Base-by-base conservation (phyloP, 2,888 invertebrate species). In the Hypomecis atomaria region DNA sequence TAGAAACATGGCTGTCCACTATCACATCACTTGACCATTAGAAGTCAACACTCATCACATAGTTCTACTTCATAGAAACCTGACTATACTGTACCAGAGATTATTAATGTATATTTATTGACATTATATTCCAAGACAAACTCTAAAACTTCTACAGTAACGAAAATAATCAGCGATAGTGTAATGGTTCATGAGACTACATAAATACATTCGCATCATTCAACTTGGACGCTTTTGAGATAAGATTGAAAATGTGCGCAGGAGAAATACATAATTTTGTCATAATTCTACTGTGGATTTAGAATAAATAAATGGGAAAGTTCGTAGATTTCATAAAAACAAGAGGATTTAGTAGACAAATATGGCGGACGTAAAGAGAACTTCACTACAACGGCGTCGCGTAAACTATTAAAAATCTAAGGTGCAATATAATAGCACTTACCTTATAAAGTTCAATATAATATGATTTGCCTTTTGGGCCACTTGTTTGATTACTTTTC, bases 381-480 rank as follows among this genome's bases (percentile, higher is more conserved):
- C 86, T 86, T 85, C 80, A 82, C 79, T 82, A 84, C 79, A 85
- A 91, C 91, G 90, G 90, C 92, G 90, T 92, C 90, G 81, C 71
- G 76, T 62, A 78, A 77, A 74, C 67, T 72, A 75, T 65, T 53
- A 36, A 69, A 71, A 80, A 83, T 73, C 74, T 67, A 56, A 67
- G 44, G 50, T 69, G 78, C 75, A 76, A 72, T 78, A 84, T 74
- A 84, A 81, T 77, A 80, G 78, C 80, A 85, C 90, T 86, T 79
- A 93, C 93, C 90, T 91, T 90, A 74, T 89, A 92, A 87, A 91
- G 88, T 80, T 92, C 92, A 84, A 92, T 90, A 81, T 84, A 91
- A 89, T 87, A 89, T 84, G 86, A 71, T 87, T 93, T 93, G 86
- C 88, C 88, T 85, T 87, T 93, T 78, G 77, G 87, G 84, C 84